Evolutionary conservation across 2,888 invertebrate species (phyloP).

Genomic region (Boloria selene): DNA sequence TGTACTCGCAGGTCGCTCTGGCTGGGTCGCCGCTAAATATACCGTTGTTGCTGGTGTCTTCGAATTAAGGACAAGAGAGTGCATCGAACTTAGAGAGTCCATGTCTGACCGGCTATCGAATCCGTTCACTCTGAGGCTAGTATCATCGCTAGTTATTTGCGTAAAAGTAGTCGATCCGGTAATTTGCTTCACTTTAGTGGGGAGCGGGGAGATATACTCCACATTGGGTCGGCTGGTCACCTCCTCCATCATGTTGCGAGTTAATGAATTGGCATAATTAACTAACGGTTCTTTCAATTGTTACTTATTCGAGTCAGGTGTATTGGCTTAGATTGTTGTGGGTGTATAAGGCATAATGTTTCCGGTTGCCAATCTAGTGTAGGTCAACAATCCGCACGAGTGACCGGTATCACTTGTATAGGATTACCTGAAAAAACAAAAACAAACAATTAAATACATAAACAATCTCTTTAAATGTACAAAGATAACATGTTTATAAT

Average conservation of each 20-base stretch:
- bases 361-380: slow-evolving; percentile 72
- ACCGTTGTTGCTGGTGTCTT: slow-evolving; percentile 79
- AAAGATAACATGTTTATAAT: neutral
- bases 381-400: slow-evolving; percentile 67
- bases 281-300: slow-evolving; percentile 65
- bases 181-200: slow-evolving; percentile 79
- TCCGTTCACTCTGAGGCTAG: slow-evolving; percentile 58
- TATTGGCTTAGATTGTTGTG: slow-evolving; percentile 61
- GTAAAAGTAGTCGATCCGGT: slow-evolving; percentile 72
- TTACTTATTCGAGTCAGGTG: slow-evolving; percentile 67
- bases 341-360: slow-evolving; percentile 79
- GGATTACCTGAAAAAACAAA: slow-evolving; percentile 68
- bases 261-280: slow-evolving; percentile 77
- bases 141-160: slow-evolving; percentile 67
- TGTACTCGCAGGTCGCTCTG: slow-evolving; percentile 75
- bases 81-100: slow-evolving; percentile 78
- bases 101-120: slow-evolving; percentile 60
- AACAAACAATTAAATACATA: neutral
- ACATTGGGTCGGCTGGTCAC: slow-evolving; percentile 71
- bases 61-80: slow-evolving; percentile 81
- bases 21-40: slow-evolving; percentile 79
- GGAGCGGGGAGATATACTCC: slow-evolving; percentile 81
- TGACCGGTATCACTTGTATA: slow-evolving; percentile 58
- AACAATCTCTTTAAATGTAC: too few relatives aligned
- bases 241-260: slow-evolving; percentile 76